Percentiles rank a stretch among this genome's conserved stretches.
Evolutionary conservation across 64 coral and sea anemone genomes (phyloP).

Genomic region (Hydrozoanthus tunicans): DNA sequence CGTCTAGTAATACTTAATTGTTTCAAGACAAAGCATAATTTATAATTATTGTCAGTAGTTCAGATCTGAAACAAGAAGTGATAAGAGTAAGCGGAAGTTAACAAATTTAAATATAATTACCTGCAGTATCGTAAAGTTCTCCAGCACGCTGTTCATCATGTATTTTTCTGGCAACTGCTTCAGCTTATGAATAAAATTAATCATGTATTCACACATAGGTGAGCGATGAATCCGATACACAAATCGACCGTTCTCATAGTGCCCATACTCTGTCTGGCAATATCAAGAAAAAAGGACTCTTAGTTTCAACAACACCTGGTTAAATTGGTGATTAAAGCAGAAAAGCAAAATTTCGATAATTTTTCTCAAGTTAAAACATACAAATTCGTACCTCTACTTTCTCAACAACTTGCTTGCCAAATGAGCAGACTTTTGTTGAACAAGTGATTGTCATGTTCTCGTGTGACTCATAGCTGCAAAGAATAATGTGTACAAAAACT

Average conservation of each 20-base stretch:
- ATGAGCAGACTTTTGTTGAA: slow-evolving; percentile 99
- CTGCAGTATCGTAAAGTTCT: slow-evolving; percentile 98
- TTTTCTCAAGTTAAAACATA: background rate
- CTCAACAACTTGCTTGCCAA: slow-evolving; percentile 99
- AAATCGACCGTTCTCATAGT: slow-evolving; percentile 97
- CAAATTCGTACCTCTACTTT: slow-evolving; percentile 89
- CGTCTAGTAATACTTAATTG: too few relatives aligned
- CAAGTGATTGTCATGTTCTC: slow-evolving; percentile 99
- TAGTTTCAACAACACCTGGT: too few relatives aligned
- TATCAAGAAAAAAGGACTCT: background rate
- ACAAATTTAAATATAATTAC: slow-evolving; percentile 10
- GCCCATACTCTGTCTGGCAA: slow-evolving; percentile 94
- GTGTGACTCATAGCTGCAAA: slow-evolving; percentile 87
- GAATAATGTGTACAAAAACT: too few relatives aligned
- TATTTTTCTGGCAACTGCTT: slow-evolving; percentile 98
- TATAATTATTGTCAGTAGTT: too few relatives aligned
- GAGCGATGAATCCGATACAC: slow-evolving; percentile 96
- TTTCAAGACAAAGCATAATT: too few relatives aligned
- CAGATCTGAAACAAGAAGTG: too few relatives aligned
- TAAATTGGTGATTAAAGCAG: background rate
- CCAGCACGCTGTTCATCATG: slow-evolving; percentile 99
- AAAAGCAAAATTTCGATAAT: background rate
- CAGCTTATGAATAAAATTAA: slow-evolving; percentile 98
- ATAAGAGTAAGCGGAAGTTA: background rate
- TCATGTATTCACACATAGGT: slow-evolving; percentile 99